Conservation (phyloP, 2,797 vertebrate species). For the Ptychadena robeensis region DNA sequence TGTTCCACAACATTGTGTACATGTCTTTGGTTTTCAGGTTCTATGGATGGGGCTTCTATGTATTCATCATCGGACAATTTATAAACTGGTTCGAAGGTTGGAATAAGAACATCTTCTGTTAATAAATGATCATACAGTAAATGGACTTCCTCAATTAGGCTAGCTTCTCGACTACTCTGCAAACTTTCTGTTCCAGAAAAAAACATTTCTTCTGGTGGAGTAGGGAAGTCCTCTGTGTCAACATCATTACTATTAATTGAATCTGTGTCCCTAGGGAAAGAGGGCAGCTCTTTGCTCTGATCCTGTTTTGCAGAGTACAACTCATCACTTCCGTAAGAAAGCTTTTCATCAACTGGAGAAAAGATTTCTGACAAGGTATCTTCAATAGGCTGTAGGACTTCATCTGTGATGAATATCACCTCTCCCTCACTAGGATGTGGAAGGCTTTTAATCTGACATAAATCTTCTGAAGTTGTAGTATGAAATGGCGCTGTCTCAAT, state of each 20-base stretch:
- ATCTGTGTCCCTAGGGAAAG: constrained; percentile 65
- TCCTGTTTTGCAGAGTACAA: constrained; percentile 67
- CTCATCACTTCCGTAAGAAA: constrained; percentile 75
- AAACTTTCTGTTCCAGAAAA: constrained; percentile 32
- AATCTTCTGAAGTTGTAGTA: constrained; percentile 18
- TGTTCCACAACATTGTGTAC: constrained; percentile 8
- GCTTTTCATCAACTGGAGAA: constrained; percentile 73
- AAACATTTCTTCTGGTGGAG: constrained; percentile 64
- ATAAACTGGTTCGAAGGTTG: constrained; percentile 8
- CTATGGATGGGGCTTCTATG: neutral
- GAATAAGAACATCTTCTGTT: constrained; percentile 55
- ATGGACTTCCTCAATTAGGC: constrained; percentile 64
- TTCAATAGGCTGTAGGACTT: neutral
- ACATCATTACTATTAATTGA: constrained; percentile 65
- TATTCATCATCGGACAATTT: neutral
- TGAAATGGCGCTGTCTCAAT: neutral
- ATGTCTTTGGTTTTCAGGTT: neutral
- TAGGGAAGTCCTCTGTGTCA: constrained; percentile 68
- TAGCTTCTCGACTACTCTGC: constrained; percentile 63
- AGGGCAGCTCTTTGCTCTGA: constrained; percentile 61
- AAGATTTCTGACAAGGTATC: constrained; percentile 69
- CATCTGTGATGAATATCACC: neutral
- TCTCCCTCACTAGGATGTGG: constrained; percentile 5
- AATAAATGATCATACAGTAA: constrained; percentile 61
- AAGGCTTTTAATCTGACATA: constrained; percentile 23